phyloP scores from a whole-genome alignment of 1,140 invertebrate species.

The Micrasema longulum region DNA sequence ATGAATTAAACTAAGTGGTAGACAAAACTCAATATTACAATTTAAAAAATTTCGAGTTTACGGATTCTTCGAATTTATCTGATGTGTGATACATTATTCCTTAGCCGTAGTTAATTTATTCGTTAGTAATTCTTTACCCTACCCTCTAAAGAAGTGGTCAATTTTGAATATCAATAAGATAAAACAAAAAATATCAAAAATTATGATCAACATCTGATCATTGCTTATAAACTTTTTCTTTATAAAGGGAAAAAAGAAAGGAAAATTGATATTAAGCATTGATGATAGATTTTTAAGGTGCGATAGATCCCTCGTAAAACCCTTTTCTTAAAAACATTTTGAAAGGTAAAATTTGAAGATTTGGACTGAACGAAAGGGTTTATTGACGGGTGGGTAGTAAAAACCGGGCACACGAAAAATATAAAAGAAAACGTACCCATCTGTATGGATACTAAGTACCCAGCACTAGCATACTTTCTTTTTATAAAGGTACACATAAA shows the following conservation, averaged over 20 bases:
- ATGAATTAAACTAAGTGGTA: too few species aligned
- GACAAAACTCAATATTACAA: too few species aligned
- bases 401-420: slow-evolving; percentile 13
- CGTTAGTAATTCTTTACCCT: too few species aligned
- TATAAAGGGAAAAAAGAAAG: slow-evolving; percentile 18
- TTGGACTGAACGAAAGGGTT: slow-evolving; percentile 23
- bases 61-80: neutral
- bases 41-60: neutral
- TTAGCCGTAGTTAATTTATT: too few species aligned
- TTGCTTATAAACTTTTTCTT: neutral
- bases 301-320: slow-evolving; percentile 34
- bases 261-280: slow-evolving; percentile 24
- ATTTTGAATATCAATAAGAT: too few species aligned
- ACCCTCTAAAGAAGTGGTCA: too few species aligned
- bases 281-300: slow-evolving; percentile 34
- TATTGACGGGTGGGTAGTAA: slow-evolving; percentile 26
- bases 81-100: too few species aligned
- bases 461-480: too few species aligned
- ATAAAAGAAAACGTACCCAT: slow-evolving; percentile 8
- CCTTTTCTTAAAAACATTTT: slow-evolving; percentile 35
- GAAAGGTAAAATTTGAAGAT: slow-evolving; percentile 40
- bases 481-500: too few species aligned
- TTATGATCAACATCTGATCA: slow-evolving; percentile 21
- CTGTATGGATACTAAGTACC: neutral
- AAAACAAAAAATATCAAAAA: neutral